Percentiles rank a stretch among this genome's conserved stretches.
phyloP scores from a whole-genome alignment of 2,113 vertebrate species.

The Charina bottae region DNA sequence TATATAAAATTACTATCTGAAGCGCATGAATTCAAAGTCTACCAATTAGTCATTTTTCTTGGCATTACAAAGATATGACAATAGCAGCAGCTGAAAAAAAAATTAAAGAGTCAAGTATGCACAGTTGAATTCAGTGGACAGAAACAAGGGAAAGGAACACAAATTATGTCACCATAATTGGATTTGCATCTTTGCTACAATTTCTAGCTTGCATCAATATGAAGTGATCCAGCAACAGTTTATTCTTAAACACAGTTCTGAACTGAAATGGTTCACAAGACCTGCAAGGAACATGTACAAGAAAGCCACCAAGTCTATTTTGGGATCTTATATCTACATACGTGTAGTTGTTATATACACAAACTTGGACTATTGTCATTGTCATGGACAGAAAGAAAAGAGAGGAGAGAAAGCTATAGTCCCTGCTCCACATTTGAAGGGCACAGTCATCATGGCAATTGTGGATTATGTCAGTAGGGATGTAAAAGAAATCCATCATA shows the following conservation, averaged over 20 bases:
- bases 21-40: background rate
- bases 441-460: background rate
- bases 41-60: background rate
- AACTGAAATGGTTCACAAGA: background rate
- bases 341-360: background rate
- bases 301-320: background rate
- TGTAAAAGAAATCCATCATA: background rate
- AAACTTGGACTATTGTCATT: background rate
- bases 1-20: background rate
- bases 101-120: background rate
- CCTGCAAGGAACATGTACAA: background rate
- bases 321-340: background rate
- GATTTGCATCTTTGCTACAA: background rate
- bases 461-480: background rate
- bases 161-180: conserved; percentile 1
- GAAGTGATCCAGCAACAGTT: background rate
- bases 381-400: background rate
- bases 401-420: background rate
- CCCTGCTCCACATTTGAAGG: background rate
- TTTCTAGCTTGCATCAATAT: background rate
- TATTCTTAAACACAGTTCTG: background rate
- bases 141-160: background rate
- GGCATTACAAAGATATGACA: background rate
- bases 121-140: background rate
- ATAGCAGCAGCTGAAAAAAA: background rate